A percentile compares a stretch with the other conserved stretches of the same genome.
Evolutionary conservation across 2,888 invertebrate species (phyloP).

Genomic region (Calameuta pallipes): DNA sequence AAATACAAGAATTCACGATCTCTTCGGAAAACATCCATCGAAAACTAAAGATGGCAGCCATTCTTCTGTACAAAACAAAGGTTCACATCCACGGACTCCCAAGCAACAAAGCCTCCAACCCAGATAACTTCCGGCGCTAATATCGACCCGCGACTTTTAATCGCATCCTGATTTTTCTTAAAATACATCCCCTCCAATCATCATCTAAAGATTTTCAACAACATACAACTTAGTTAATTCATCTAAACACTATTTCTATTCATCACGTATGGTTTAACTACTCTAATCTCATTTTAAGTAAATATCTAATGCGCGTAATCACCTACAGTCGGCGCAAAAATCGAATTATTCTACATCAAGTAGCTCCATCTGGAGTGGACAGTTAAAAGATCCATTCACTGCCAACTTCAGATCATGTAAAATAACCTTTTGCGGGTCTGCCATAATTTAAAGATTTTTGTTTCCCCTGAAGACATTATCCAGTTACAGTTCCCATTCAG

Average conservation of each 20-base stretch:
- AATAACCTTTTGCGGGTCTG: background rate
- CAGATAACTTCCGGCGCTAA: constrained; percentile 54
- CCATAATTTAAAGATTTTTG: background rate
- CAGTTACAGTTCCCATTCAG: background rate
- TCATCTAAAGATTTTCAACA: background rate
- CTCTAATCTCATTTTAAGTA: background rate
- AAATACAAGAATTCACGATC: constrained; percentile 57
- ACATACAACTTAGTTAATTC: background rate
- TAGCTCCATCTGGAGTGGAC: constrained; percentile 11
- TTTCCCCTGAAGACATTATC: background rate
- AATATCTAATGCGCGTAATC: background rate
- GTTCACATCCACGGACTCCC: constrained; percentile 66
- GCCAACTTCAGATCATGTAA: constrained; percentile 21
- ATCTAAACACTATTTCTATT: background rate
- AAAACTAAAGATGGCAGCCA: constrained; percentile 88
- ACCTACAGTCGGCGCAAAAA: constrained; percentile 9
- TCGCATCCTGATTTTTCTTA: background rate
- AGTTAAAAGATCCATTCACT: background rate
- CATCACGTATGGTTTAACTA: background rate
- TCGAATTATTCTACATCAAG: background rate
- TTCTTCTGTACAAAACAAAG: constrained; percentile 85
- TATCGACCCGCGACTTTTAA: constrained; percentile 43
- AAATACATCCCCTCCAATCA: background rate
- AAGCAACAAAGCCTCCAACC: constrained; percentile 60
- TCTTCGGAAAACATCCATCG: constrained; percentile 81